Base-by-base conservation (phyloP, 2,797 vertebrate genomes). In the Kryptolebias ocellatus region DNA sequence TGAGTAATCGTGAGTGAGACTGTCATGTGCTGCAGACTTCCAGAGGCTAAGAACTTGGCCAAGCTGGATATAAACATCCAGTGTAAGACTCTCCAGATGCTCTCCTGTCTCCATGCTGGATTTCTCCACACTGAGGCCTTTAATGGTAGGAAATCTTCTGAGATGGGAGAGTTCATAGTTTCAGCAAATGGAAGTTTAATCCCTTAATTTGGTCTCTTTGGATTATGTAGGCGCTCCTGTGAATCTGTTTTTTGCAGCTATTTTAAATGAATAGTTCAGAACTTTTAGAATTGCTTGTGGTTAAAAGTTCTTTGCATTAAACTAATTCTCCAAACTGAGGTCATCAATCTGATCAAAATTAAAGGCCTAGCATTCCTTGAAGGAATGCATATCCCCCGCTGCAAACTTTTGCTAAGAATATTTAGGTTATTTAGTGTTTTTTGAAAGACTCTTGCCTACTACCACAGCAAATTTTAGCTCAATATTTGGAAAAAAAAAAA, bases 71-170 rank as follows among this genome's bases (percentile, higher is more conserved):
- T 92, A 93, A 93, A 94, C 93, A 94, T 84, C 80, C 67, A 82
- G 3, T 49, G 78, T 92, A 91, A 94, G 80, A 90, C 76, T 93
- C 60, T 93, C 92, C 93, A 94, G 92, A 93, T 80, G 85, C 85
- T 64, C 84, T 66, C 57, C 60, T 70, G 86, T 79, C 84, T 76
- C 81, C 77, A 74, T 74, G 56, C 83, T 84, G 80, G 86, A 85
- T 81, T 87, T 87, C 86, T 81, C 82, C 75, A 14, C 72, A 64
- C 58, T 47, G 74, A 77, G 64, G 52, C 76, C 87, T 86, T 88
- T 89, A 87, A 86, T 87, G 87, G 87, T 80, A 86, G 89, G 87
- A 90, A 87, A 84, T 65, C 62, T 77, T 70, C 58, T 5, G 53
- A 69, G 76, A 80, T 8, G 28, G 58, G 61, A 62, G 63, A 52